Conservation (phyloP, 2,113 vertebrate genomes). For the Menura novaehollandiae region DNA sequence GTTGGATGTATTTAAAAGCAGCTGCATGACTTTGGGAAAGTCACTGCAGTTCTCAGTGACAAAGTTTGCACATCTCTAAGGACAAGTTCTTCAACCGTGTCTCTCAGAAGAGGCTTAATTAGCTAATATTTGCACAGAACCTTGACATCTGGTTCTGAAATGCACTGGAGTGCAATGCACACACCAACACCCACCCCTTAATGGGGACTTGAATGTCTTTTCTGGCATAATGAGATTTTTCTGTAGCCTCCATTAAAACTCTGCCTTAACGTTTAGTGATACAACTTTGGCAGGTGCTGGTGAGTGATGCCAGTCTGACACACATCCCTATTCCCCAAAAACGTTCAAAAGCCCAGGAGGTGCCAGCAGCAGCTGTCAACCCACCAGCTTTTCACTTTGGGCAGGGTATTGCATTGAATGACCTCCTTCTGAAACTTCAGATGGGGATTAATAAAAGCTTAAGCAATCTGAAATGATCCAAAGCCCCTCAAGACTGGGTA, state of each 20-base stretch:
- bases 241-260: not conserved
- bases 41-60: not conserved
- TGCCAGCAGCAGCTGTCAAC: not conserved
- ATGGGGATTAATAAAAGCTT: not conserved
- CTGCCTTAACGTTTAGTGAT: not conserved
- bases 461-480: not conserved
- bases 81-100: not conserved
- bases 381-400: not conserved
- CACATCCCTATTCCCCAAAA: not conserved
- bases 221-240: not conserved
- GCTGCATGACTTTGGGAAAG: not conserved
- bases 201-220: not conserved
- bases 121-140: conserved; percentile 27
- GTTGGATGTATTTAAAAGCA: not conserved
- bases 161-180: not conserved
- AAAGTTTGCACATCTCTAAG: not conserved
- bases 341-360: not conserved
- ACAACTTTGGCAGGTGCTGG: not conserved
- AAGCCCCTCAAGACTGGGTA: not conserved
- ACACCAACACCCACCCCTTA: not conserved
- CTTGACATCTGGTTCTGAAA: not conserved
- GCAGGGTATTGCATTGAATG: not conserved
- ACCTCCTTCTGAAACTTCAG: not conserved
- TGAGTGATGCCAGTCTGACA: not conserved
- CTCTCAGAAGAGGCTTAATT: not conserved